Percentiles rank a stretch among this genome's conserved stretches.
These are phyloP conservation scores for Gymnocephalus cernua DNA, from an alignment of 2,113 vertebrate species.

Conservation along the genomic window DNA sequence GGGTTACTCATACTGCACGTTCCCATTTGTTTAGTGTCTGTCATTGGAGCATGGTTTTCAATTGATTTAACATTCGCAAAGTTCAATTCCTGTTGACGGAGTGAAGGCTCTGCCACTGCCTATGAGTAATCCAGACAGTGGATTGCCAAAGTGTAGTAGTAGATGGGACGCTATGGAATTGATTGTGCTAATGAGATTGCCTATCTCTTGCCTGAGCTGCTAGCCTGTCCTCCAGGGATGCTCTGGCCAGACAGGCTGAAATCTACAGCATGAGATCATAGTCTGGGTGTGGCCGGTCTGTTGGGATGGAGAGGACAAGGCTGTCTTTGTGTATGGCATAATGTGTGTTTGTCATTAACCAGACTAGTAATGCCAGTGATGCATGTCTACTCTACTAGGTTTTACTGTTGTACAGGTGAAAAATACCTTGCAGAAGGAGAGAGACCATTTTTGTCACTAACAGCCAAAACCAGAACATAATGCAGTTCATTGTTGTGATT, in stretches of 20 bases:
- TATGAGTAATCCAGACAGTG: conserved; percentile 25
- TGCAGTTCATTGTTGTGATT: neutral
- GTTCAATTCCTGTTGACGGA: conserved; percentile 46
- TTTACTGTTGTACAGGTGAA: neutral
- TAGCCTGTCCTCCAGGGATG: conserved; percentile 68
- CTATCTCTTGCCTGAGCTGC: conserved; percentile 59
- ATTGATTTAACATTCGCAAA: conserved; percentile 66
- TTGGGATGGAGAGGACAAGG: conserved; percentile 38
- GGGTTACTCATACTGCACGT: conserved; percentile 18
- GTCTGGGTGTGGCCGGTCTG: conserved; percentile 74
- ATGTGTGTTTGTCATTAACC: conserved; percentile 27
- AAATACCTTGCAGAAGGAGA: neutral
- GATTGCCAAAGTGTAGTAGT: conserved; percentile 18
- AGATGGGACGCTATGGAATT: conserved; percentile 47
- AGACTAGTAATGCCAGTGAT: conserved; percentile 4
- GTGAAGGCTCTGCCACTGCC: conserved; percentile 34
- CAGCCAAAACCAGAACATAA: neutral
- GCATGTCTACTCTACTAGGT: neutral
- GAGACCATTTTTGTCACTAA: neutral
- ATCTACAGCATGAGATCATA: conserved; percentile 77
- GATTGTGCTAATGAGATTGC: conserved; percentile 72
- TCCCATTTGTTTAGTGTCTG: conserved; percentile 47
- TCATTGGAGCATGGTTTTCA: conserved; percentile 33
- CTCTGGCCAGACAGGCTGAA: conserved; percentile 61
- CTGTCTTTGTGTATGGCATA: conserved; percentile 45